Evolutionary conservation across 2,797 vertebrate species (phyloP), one percentile per base, ranked within the genome.

Genomic region (Halcyon chelicuti): DNA sequence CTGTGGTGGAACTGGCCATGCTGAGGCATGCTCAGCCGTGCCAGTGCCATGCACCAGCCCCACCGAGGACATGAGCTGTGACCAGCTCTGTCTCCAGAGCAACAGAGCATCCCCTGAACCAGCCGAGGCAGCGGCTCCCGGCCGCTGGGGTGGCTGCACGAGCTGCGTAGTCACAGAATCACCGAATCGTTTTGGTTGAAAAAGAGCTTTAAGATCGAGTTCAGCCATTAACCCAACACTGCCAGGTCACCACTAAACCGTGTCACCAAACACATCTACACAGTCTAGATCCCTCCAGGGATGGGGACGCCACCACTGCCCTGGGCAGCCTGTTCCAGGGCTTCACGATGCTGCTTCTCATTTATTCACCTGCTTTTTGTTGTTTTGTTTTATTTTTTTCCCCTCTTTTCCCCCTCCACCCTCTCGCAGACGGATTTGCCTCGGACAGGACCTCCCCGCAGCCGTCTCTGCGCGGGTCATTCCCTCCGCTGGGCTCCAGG

Each of bases 331-430:
- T 33, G 31, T 20, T 21, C 54, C 19, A 57, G 54, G 20, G 20
- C 21, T 75, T 44, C n/a, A 29, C 1, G 4, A 77, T 83, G 85
- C 82, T 88, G 74, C 86, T 90, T 90, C 90, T 94, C 88, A 84
- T 94, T 90, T 92, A 74, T 91, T 89, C 91, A 96, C 91, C 93
- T 96, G 91, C 35, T 31, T 72, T 88, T 90, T 78, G 54, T 57
- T 23, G 22, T 18, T 58, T 58, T 15, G 13, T 2, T 2, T 33
- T 23, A 35, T 35, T 29, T 47, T 23, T 54, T 70, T 40, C 11
- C 2, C 0, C 16, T 35, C 7, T 46, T 3, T 1, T 22, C 1
- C 20, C 22, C 47, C 42, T 67, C 62, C 44, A 37, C 9, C 7
- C 60, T 68, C 65, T 78, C 2, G 4, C 74, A 80, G 80, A 46